Conservation (phyloP, 2,113 vertebrate species). For the Plestiodon gilberti region DNA sequence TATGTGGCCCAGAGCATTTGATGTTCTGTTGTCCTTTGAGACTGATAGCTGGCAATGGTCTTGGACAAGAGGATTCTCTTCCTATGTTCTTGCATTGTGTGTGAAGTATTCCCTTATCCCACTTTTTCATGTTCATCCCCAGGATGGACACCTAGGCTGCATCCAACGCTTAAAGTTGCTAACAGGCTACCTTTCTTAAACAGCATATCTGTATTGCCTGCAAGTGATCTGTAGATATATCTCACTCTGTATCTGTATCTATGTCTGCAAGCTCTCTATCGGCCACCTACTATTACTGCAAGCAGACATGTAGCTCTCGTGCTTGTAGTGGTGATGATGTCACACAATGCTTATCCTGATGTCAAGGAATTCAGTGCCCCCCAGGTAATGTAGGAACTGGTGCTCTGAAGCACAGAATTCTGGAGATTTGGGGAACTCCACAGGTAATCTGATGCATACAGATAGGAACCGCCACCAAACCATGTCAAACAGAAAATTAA, state of each 20-base stretch:
- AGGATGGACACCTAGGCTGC: neutral
- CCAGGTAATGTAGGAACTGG: neutral
- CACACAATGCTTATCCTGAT: neutral
- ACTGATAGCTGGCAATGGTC: neutral
- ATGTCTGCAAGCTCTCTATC: neutral
- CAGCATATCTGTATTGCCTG: neutral
- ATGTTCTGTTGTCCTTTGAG: neutral
- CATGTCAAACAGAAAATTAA: neutral
- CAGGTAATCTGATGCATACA: neutral
- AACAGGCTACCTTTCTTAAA: neutral
- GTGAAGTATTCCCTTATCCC: neutral
- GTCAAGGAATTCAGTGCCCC: neutral
- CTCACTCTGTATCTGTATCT: too few species aligned
- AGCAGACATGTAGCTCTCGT: neutral
- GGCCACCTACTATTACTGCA: neutral
- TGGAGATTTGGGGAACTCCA: neutral
- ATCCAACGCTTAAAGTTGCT: neutral
- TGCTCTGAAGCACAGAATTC: neutral
- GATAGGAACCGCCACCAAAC: neutral
- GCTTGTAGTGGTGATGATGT: neutral
- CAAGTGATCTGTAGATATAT: too few species aligned
- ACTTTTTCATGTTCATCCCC: neutral
- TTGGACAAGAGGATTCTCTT: neutral
- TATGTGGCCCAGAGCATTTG: neutral
- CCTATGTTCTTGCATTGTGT: neutral